Base-by-base conservation (phyloP, 2,113 vertebrate species). In the Anser brachyrhynchus region DNA sequence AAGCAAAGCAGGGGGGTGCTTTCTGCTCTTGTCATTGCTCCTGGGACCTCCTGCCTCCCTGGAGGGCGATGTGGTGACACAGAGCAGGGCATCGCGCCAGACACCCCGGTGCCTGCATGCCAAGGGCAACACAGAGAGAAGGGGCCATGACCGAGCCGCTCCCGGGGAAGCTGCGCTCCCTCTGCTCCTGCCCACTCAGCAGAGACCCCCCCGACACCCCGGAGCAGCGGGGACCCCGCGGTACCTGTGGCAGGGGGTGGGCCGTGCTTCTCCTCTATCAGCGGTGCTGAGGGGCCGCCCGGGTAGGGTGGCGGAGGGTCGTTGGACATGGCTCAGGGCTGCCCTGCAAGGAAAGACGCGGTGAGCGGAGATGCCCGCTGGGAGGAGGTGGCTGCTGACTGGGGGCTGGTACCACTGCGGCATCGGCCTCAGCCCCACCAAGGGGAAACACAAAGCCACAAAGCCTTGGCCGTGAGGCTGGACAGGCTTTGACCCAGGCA, bases 251-350 rank as follows among this genome's bases (percentile, higher is more conserved):
- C 91, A 1, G 97, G 69, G 6, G 98, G 98, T 0, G 98, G 98
- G 61, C 99, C 99, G 15, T 98, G 99, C 95, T 99, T 99, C 95
- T 99, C 99, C 33, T 99, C 98, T 16, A 99, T 97, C 43, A 98
- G 97, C 0, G 99, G 99, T 4, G 99, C 99, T 3, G 98, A 99
- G 67, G 99, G 99, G 41, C 99, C 98, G 73, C 99, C 99, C 0
- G 99, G 99, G 84, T 99, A 99, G 6, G 99, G 99, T 28, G 99
- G 99, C 29, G 99, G 99, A 2, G 99, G 99, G 92, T 99, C 99
- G 16, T 79, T 99, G 64, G 99, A 99, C 99, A 99, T 99, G 44
- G 94, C 87, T 96, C 66, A 71, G 74, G 46, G 71, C 28, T 13
- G 84, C 84, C 93, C 96, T 98, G 95, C 46, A 93, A 64, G 55